A percentile compares a stretch with the other conserved stretches of the same genome.
These are phyloP conservation scores for Drosophila ohnishii DNA, from an alignment of 1,140 invertebrate genomes.

Conservation along the genomic window DNA sequence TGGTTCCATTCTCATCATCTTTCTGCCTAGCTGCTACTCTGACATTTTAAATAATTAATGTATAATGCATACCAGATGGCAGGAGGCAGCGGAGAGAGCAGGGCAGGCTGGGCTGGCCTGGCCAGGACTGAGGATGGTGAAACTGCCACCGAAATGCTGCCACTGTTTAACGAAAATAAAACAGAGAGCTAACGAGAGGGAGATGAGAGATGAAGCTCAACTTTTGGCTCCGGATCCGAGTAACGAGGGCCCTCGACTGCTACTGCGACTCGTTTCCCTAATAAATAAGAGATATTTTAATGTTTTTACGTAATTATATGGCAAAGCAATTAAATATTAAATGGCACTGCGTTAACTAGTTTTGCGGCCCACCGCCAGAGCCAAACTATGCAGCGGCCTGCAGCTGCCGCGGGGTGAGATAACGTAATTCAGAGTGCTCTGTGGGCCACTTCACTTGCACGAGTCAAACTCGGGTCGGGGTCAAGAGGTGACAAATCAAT, in stretches of 20 bases:
- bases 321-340: conserved; percentile 76
- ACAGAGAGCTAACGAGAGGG: neutral
- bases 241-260: conserved; percentile 9
- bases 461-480: conserved; percentile 23
- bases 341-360: conserved; percentile 63
- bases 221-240: conserved; percentile 34
- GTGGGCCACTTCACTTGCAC: conserved; percentile 11
- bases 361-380: conserved; percentile 47
- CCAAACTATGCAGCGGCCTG: conserved; percentile 16
- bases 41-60: conserved; percentile 81
- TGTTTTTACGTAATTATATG: conserved; percentile 81
- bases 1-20: conserved; percentile 54
- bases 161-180: conserved; percentile 72
- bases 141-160: conserved; percentile 46
- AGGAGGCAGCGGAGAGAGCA: neutral
- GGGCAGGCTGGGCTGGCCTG: neutral
- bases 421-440: neutral
- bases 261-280: conserved; percentile 19
- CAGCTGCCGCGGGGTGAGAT: neutral
- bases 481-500: conserved; percentile 72
- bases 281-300: conserved; percentile 80
- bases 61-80: conserved; percentile 67
- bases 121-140: neutral
- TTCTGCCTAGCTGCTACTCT: conserved; percentile 74
- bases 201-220: conserved; percentile 29